phyloP scores from a whole-genome alignment of 2,113 vertebrate genomes.

The Turdus rufiventris region DNA sequence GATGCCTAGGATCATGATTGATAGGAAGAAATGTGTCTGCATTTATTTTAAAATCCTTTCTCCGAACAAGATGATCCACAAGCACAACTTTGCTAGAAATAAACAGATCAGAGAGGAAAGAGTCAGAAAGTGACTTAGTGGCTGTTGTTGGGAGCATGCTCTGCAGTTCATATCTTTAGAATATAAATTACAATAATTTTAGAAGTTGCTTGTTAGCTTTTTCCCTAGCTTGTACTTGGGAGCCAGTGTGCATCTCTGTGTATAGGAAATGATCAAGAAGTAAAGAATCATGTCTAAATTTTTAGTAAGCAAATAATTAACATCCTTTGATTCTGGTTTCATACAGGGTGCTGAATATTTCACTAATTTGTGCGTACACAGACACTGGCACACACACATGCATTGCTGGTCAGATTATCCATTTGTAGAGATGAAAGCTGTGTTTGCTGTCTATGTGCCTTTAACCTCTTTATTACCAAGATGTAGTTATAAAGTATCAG shows the following conservation, averaged over 20 bases:
- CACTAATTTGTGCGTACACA: rapidly evolving
- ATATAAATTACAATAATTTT: background rate
- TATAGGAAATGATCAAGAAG: background rate
- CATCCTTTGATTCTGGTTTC: background rate
- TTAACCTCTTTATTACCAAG: slow-evolving; percentile 34
- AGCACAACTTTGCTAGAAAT: background rate
- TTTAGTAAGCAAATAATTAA: background rate
- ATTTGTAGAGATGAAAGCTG: slow-evolving; percentile 29
- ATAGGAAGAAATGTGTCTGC: background rate
- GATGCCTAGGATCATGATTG: background rate
- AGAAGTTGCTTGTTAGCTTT: background rate
- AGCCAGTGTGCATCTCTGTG: background rate
- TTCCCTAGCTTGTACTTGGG: background rate
- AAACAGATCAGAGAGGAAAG: background rate
- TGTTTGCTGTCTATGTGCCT: background rate
- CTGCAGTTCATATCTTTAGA: background rate
- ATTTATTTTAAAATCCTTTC: background rate
- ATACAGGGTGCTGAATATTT: background rate
- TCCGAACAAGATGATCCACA: background rate
- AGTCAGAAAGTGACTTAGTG: background rate
- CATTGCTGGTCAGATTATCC: background rate
- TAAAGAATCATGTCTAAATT: background rate
- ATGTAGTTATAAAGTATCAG: background rate
- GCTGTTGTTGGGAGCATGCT: background rate
- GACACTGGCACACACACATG: too few relatives aligned